Conservation (phyloP, 2,113 vertebrate species). For the Geococcyx californianus region DNA sequence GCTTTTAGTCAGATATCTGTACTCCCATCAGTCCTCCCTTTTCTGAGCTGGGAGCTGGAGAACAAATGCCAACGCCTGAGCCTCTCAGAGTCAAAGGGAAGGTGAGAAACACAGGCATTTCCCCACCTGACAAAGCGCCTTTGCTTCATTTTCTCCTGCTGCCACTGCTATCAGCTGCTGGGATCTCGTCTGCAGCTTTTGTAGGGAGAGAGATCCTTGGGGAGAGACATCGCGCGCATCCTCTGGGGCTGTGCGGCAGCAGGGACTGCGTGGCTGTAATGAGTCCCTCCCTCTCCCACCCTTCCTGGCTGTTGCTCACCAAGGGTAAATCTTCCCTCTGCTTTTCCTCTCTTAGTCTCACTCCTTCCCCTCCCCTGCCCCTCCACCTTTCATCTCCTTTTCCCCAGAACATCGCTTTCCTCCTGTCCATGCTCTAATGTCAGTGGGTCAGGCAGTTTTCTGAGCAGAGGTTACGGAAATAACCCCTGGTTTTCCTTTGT, state of each 20-base stretch:
- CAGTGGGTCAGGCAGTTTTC: background rate
- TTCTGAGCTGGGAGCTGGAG: background rate
- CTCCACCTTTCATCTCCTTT: background rate
- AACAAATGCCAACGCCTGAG: background rate
- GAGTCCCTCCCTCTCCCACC: background rate
- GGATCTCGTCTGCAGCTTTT: background rate
- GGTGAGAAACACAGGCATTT: background rate
- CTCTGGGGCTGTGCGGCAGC: background rate
- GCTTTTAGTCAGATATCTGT: background rate
- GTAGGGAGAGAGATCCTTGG: background rate
- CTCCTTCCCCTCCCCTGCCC: background rate
- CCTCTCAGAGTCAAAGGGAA: background rate
- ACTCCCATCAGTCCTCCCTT: background rate
- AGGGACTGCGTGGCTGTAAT: fast-evolving
- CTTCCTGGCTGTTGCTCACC: background rate
- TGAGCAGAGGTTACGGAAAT: background rate
- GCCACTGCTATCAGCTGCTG: background rate
- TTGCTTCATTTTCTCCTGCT: background rate
- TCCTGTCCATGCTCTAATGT: background rate
- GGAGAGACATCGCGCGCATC: fast-evolving
- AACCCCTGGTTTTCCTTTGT: background rate
- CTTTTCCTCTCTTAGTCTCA: background rate
- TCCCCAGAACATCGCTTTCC: background rate
- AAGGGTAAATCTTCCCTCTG: background rate
- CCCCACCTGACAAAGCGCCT: background rate